Base-by-base conservation (phyloP, 2,888 invertebrate species). In the Fragum whitleyi region DNA sequence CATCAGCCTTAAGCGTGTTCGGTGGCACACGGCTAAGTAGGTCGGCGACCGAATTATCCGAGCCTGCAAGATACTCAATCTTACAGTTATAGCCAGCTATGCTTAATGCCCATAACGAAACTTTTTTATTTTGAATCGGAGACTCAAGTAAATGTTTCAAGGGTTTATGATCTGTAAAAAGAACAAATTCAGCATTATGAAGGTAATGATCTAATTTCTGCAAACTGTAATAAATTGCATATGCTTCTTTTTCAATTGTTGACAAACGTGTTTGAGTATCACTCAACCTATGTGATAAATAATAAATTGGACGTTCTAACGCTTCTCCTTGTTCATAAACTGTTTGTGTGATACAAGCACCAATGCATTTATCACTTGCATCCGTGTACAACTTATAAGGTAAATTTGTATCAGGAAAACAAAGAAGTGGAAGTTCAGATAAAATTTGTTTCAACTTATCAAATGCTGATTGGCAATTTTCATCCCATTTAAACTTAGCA, bases 11-110 rank as follows among this genome's bases (percentile, higher is more conserved):
- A 5, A 7, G 5, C 16, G 16, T 14, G 2, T 51, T 51, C 14
- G 14, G 2, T 16, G 51, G 51, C 16, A 51, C 16, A 7, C 51
- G 5, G 21, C n/a, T n/a, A 51, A 51, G 51, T n/a, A 51, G 51
- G 51, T 51, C 51, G 16, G 51, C 51, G 16, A 14, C 16, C 51
- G 51, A 7, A 51, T 51, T 29, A 21, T 29, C 19, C 14, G 59
- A 16, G n/a, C 80, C 80, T 14, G 57, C 53, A 1, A 79, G 65
- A 23, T 79, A 83, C 23, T 76, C 77, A 11, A 77, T 79, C 29
- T 28, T 59, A 62, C 79, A 83, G 53, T 79, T 83, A 53, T 83
- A 83, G 11, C 74, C 79, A 16, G 70, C n/a, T 16, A 83, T 79
- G 6, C 59, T 36, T 39, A 83, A 42, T n/a, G 82, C 79, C 82